Percentiles rank a stretch among this genome's conserved stretches.
phyloP scores from a whole-genome alignment of 2,113 vertebrate genomes.

The Casuarius casuarius region DNA sequence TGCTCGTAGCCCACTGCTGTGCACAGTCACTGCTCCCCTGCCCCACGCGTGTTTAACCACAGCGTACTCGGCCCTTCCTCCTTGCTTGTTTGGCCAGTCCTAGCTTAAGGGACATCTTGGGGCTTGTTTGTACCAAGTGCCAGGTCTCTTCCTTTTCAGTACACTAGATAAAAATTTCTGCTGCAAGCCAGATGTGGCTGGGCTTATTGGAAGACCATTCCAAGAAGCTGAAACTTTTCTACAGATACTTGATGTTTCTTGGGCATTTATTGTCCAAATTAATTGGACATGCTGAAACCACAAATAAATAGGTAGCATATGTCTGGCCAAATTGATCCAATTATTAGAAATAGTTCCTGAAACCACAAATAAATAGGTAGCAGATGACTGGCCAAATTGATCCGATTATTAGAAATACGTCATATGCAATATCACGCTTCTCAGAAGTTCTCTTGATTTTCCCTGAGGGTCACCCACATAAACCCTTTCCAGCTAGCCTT shows the following conservation, averaged over 20 bases:
- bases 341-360: neutral
- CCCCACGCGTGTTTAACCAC: neutral
- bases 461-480: neutral
- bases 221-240: neutral
- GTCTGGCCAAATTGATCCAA: neutral
- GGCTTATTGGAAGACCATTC: neutral
- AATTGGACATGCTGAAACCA: neutral
- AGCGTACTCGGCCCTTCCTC: neutral
- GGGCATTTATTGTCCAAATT: neutral
- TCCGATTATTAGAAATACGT: conserved; percentile 19
- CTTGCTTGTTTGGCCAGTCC: neutral
- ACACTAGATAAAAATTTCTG: neutral
- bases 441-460: neutral
- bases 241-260: neutral
- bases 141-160: neutral
- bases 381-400: conserved; percentile 3
- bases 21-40: neutral
- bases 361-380: conserved; percentile 24
- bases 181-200: neutral
- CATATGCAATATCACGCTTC: neutral
- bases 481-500: neutral
- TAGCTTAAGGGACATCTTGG: neutral
- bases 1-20: neutral
- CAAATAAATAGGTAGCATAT: conserved; percentile 22
- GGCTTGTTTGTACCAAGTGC: neutral